Evolutionary conservation across 1,140 invertebrate species (phyloP).

Genomic region (Probaryconus sp.): DNA sequence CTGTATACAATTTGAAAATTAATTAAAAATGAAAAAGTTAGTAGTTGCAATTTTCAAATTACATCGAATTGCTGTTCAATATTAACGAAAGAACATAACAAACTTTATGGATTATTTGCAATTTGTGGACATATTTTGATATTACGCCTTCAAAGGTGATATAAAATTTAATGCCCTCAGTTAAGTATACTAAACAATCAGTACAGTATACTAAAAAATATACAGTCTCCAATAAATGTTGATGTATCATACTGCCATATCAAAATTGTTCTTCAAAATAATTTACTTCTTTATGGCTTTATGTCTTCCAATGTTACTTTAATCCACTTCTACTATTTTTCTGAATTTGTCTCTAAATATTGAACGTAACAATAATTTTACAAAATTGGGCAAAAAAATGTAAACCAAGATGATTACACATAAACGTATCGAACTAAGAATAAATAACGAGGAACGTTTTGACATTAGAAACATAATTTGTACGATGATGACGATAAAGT

Average conservation of each 20-base stretch:
- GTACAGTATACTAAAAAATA: constrained; percentile 40
- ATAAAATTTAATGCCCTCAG: constrained; percentile 39
- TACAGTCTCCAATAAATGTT: constrained; percentile 23
- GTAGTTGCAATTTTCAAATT: constrained; percentile 25
- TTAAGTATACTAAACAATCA: too few species aligned
- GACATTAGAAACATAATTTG: too few species aligned
- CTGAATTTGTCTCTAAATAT: too few species aligned
- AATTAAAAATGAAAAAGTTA: constrained; percentile 3
- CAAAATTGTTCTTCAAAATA: constrained; percentile 21
- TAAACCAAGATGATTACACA: too few species aligned
- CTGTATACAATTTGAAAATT: neutral
- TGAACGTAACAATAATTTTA: too few species aligned
- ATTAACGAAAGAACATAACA: constrained; percentile 22
- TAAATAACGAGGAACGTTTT: too few species aligned
- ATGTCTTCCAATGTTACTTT: constrained; percentile 10
- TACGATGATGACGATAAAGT: too few species aligned
- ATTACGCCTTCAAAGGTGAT: constrained; percentile 20
- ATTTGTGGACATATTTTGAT: constrained; percentile 47
- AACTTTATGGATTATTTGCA: constrained; percentile 30
- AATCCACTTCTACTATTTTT: too few species aligned
- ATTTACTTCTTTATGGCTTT: constrained; percentile 12
- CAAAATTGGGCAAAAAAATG: too few species aligned
- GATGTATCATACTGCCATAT: constrained; percentile 23
- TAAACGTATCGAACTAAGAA: too few species aligned
- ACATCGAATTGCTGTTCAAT: constrained; percentile 20